Conservation (phyloP, 2,113 vertebrate genomes). For the Amazona vittata region DNA sequence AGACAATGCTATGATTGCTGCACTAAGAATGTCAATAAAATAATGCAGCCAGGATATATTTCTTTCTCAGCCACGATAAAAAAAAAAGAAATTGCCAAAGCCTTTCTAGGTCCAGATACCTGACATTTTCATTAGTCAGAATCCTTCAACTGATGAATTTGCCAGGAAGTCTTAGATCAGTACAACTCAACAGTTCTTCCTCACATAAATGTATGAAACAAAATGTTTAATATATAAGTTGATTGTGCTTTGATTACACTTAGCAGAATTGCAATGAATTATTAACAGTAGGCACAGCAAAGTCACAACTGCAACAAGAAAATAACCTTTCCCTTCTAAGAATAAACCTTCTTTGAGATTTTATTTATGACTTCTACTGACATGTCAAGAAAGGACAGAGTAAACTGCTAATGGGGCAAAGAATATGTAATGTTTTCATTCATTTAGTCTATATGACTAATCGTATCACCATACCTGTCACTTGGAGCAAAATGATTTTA, state of each 20-base stretch:
- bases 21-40: slow-evolving; percentile 15
- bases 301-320: neutral
- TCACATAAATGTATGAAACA: neutral
- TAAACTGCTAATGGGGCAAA: neutral
- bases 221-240: neutral
- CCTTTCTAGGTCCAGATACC: neutral
- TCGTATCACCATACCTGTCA: neutral
- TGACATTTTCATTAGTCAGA: slow-evolving; percentile 22
- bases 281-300: neutral
- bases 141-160: slow-evolving; percentile 11
- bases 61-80: slow-evolving; percentile 47
- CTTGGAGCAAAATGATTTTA: neutral
- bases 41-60: slow-evolving; percentile 16
- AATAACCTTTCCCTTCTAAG: neutral
- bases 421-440: neutral
- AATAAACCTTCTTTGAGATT: neutral
- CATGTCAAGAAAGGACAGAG: neutral
- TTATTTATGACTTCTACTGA: neutral
- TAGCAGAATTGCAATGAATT: neutral
- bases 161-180: slow-evolving; percentile 9
- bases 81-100: slow-evolving; percentile 17
- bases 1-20: neutral
- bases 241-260: neutral
- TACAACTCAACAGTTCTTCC: neutral
- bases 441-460: neutral